A percentile compares a stretch with the other conserved stretches of the same genome.
These are phyloP conservation scores for Spodoptera frugiperda DNA, from an alignment of 1,140 invertebrate species.

Conservation along the genomic window DNA sequence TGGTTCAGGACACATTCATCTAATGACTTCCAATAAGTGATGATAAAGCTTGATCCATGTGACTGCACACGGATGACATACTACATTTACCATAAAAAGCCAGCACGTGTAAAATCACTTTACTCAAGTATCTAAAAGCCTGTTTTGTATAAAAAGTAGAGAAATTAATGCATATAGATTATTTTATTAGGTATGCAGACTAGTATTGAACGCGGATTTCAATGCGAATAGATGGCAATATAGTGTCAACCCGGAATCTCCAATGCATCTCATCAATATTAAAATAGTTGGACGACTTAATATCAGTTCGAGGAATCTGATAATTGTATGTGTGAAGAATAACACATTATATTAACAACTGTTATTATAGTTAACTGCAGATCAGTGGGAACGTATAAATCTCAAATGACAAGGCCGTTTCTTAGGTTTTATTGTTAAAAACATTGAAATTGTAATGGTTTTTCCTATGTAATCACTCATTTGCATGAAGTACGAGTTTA, in stretches of 20 bases:
- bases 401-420: slow-evolving; percentile 63
- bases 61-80: slow-evolving; percentile 47
- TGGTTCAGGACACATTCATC: slow-evolving; percentile 41
- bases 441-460: slow-evolving; percentile 58
- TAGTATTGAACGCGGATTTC: neutral
- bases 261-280: slow-evolving; percentile 53
- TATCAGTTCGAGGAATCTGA: slow-evolving; percentile 61
- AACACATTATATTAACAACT: slow-evolving; percentile 56
- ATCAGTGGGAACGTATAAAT: slow-evolving; percentile 74
- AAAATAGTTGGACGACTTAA: slow-evolving; percentile 45
- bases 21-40: slow-evolving; percentile 55
- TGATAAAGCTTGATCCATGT: slow-evolving; percentile 50
- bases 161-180: slow-evolving; percentile 2
- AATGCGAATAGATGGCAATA: slow-evolving; percentile 31
- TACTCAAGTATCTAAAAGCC: too few relatives aligned
- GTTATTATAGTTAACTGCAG: slow-evolving; percentile 17
- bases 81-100: slow-evolving; percentile 54
- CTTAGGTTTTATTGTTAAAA: slow-evolving; percentile 58
- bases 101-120: slow-evolving; percentile 38
- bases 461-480: slow-evolving; percentile 62
- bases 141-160: neutral
- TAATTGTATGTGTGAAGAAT: slow-evolving; percentile 67
- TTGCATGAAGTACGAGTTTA: slow-evolving; percentile 55
- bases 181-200: too few relatives aligned
- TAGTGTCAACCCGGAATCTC: slow-evolving; percentile 51